phyloP scores from a whole-genome alignment of 2,888 invertebrate species.

The Dolichomitus sp. region DNA sequence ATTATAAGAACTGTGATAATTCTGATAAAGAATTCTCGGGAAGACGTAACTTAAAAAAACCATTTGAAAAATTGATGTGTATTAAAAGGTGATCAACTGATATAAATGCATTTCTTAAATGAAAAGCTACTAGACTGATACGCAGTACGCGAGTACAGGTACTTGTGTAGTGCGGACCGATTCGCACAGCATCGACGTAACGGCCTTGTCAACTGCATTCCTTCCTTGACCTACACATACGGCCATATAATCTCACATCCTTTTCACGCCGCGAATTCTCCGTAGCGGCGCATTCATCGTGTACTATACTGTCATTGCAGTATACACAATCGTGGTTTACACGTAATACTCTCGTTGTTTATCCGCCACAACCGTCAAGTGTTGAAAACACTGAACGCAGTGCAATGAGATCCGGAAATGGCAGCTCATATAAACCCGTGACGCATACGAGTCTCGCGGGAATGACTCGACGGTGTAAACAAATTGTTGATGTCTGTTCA shows the following conservation, averaged over 20 bases:
- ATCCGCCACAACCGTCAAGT: not conserved
- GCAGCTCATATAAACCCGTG: slow-evolving; percentile 7
- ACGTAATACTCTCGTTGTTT: slow-evolving; percentile 51
- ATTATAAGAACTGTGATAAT: no score
- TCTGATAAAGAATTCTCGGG: no score
- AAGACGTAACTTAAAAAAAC: not conserved
- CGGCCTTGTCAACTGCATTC: slow-evolving; percentile 85
- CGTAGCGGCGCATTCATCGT: slow-evolving; percentile 63
- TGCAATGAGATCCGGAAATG: slow-evolving; percentile 54
- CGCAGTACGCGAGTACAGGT: slow-evolving; percentile 61
- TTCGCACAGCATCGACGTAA: slow-evolving; percentile 72
- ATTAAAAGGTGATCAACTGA: not conserved
- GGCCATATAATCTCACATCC: slow-evolving; percentile 78
- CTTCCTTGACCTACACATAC: slow-evolving; percentile 85
- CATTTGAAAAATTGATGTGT: not conserved
- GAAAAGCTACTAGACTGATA: slow-evolving; percentile 64
- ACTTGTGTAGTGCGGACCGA: slow-evolving; percentile 30
- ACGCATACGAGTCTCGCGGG: slow-evolving; percentile 33
- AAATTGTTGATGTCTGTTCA: slow-evolving; percentile 11
- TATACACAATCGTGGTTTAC: slow-evolving; percentile 51
- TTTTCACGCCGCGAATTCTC: slow-evolving; percentile 77
- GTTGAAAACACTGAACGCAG: slow-evolving; percentile 1
- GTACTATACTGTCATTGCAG: not conserved
- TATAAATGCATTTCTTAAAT: slow-evolving; percentile 54
- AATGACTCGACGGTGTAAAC: slow-evolving; percentile 19